Base-by-base conservation (phyloP, 2,888 invertebrate genomes). In the Anodontia alba region DNA sequence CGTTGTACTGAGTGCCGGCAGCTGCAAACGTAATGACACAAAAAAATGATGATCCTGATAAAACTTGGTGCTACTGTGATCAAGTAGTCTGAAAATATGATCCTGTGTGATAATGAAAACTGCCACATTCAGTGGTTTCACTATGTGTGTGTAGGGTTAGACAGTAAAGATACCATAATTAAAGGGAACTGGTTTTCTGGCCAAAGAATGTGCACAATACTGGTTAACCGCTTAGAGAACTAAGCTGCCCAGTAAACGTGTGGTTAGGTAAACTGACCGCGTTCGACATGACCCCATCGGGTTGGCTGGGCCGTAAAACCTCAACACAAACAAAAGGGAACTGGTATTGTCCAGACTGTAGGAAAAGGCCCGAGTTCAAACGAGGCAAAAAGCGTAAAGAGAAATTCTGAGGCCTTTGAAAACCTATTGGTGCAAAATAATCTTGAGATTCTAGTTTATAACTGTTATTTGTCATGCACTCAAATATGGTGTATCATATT, bases 51-150 rank as follows among this genome's bases (percentile, higher is more conserved):
- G 26, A 23, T 26, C 15, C 54, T 62, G 62, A 62, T 17, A 17
- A 62, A 33, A 62, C 62, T 17, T 62, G 62, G 62, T 62, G 62
- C 33, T 33, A 33, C 5, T 62, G 33, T 62, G 33, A 31, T 20
- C 31, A 67, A 67, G 26, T 29, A 23, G 69, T 38, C 23, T 10
- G 46, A 43, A 1, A 43, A 42, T 20, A 69, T 69, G 69, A 43
- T 69, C 3, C 26, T 29, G 7, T 69, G 69, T 69, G 42, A 42
- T 20, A 69, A 46, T 69, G 69, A 69, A 17, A 42, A 69, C 43
- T 69, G 69, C n/a, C 43, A 38, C 15, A 46, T 69, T 29, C 26
- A 46, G 26, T 69, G 69, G 69, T 69, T 69, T 69, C 69, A 69
- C 17, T 69, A 42, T 69, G 42, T 23, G 33, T 69, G 69, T 69